Conservation (phyloP, 2,113 vertebrate genomes). For the Peromyscus californicus region DNA sequence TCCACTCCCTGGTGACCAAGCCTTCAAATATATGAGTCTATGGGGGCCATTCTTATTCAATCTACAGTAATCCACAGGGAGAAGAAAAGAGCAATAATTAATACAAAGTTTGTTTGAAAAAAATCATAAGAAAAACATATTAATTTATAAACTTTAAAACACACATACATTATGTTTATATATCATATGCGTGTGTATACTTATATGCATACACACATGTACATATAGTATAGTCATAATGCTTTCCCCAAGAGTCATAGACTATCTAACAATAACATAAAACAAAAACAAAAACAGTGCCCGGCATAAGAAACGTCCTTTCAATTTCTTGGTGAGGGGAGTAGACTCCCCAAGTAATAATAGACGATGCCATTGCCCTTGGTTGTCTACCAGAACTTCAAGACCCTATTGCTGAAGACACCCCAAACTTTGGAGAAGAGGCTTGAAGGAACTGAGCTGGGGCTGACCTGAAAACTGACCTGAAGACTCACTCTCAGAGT, state of each 20-base stretch:
- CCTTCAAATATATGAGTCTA: background rate
- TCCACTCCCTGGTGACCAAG: background rate
- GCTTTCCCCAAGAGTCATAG: background rate
- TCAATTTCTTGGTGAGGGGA: background rate
- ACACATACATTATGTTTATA: background rate
- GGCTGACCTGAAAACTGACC: background rate
- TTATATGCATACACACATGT: background rate
- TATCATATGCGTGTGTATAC: background rate
- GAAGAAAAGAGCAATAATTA: background rate
- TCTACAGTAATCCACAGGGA: background rate
- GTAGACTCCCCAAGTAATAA: background rate
- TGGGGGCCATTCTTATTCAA: background rate
- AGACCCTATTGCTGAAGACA: background rate
- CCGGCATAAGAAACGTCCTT: background rate
- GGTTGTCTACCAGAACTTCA: background rate
- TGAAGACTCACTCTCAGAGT: background rate
- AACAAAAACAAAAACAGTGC: background rate
- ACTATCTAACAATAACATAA: background rate
- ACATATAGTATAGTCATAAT: background rate
- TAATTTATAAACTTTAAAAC: background rate
- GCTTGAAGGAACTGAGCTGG: background rate
- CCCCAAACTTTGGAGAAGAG: background rate
- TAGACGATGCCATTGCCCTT: background rate
- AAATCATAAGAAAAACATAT: background rate
- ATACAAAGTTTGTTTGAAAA: background rate